Evolutionary conservation across 2,888 invertebrate species (phyloP), one percentile per base, ranked within the genome.

Genomic region (Drosophila maculinotata): DNA sequence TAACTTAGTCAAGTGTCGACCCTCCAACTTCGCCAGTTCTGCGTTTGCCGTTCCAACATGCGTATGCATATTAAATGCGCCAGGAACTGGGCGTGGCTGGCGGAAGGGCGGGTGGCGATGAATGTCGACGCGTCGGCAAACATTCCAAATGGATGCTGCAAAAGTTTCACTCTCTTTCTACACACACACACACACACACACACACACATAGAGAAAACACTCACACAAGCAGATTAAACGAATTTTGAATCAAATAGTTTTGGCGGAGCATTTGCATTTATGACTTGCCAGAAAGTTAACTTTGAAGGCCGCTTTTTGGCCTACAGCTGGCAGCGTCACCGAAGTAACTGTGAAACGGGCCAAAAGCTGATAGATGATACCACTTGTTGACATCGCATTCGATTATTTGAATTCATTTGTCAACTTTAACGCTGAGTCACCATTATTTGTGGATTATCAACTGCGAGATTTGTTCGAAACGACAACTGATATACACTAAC

Each of bases 11-110:
- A 53, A 83, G 87, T 80, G 77, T 56, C 41, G 47, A 33, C 38
- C 14, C 60, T 58, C n/a, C 36, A 4, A 12, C 47, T 28, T 12
- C 20, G 6, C 28, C 14, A n/a, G 10, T 9, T 66, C 36, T 41
- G 57, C 63, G 41, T 41, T 72, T 51, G 42, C 69, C 52, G 25
- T 42, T 44, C 15, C 52, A 80, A 79, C 73, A 86, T 62, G 45
- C 79, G 51, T 73, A 85, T 85, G 86, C 80, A 85, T 80, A 70
- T n/a, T 52, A 85, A 80, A 85, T 82, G 79, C 45, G 39, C 9
- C 39, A 5, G 31, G 30, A 33, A 10, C 28, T 39, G 41, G 60
- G 28, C 28, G 33, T 33, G 36, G 31, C 7, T 5, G 14, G 25
- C 8, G 30, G 31, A 3, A 17, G 35, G 36, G 14, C 12, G 9